Percentiles rank a stretch among this genome's conserved stretches.
Evolutionary conservation across 1,140 invertebrate species (phyloP).

Genomic region (Coenobita brevimanus): DNA sequence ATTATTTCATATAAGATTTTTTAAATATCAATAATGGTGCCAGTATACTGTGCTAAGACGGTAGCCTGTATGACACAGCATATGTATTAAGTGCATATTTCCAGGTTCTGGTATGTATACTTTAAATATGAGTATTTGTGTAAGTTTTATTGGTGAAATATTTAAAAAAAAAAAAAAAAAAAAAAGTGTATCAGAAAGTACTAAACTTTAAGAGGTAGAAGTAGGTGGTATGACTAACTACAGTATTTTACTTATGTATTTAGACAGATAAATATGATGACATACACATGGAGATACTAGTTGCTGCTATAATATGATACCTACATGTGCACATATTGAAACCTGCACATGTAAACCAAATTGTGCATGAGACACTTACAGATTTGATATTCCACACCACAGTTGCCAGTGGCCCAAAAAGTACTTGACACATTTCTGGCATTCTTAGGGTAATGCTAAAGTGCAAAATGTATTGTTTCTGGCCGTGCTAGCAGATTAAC

Average conservation of each 20-base stretch:
- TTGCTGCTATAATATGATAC: conserved; percentile 21
- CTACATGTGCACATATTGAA: conserved; percentile 42
- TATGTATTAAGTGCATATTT: too few species aligned
- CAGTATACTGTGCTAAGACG: too few species aligned
- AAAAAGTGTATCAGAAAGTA: too few species aligned
- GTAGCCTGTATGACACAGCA: too few species aligned
- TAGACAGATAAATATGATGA: conserved; percentile 19
- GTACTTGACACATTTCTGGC: conserved; percentile 57
- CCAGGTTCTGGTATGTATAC: too few species aligned
- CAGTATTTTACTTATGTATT: neutral
- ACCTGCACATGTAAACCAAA: conserved; percentile 49
- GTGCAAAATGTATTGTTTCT: too few species aligned
- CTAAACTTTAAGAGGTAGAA: neutral
- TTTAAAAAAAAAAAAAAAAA: too few species aligned
- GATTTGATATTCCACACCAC: conserved; percentile 66
- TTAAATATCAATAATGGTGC: too few species aligned
- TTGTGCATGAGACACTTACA: conserved; percentile 60
- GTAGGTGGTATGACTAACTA: conserved; percentile 10
- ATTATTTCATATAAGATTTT: too few species aligned
- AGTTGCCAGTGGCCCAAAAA: conserved; percentile 53
- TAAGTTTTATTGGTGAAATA: too few species aligned
- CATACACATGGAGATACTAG: conserved; percentile 40
- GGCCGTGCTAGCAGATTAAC: too few species aligned
- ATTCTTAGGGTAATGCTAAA: conserved; percentile 47
- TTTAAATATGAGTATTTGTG: too few species aligned